A percentile compares a stretch with the other conserved stretches of the same genome.
Evolutionary conservation across 1,140 invertebrate species (phyloP).

Genomic region (Brachionus angularis): DNA sequence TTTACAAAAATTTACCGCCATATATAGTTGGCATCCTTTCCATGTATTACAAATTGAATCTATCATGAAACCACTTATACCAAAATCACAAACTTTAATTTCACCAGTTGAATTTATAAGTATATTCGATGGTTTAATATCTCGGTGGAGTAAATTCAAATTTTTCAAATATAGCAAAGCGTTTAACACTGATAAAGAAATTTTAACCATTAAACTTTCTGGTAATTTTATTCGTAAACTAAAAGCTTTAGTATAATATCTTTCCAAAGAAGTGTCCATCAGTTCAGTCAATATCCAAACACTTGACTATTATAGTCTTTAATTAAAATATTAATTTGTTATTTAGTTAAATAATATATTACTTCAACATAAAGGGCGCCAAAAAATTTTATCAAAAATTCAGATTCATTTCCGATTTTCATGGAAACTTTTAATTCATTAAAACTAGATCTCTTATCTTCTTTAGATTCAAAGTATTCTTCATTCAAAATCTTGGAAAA

Average conservation of each 20-base stretch:
- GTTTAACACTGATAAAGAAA: constrained; percentile 55
- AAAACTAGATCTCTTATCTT: not conserved
- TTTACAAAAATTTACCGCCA: not conserved
- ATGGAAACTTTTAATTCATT: constrained; percentile 30
- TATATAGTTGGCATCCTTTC: constrained; percentile 27
- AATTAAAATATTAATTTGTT: not conserved
- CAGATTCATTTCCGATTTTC: constrained; percentile 12
- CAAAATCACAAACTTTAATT: constrained; percentile 60
- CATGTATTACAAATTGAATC: constrained; percentile 30
- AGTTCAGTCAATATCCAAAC: constrained; percentile 32
- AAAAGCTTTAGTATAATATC: constrained; percentile 20
- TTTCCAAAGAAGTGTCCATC: constrained; percentile 36
- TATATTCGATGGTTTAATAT: constrained; percentile 60
- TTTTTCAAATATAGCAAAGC: constrained; percentile 59
- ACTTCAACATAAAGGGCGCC: constrained; percentile 25
- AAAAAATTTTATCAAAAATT: constrained; percentile 12
- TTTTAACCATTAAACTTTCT: constrained; percentile 52
- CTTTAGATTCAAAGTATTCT: not conserved
- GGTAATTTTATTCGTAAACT: constrained; percentile 46
- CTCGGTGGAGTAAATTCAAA: constrained; percentile 59
- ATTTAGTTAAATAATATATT: not conserved
- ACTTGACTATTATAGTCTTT: not conserved
- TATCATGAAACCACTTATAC: constrained; percentile 50
- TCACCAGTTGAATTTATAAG: constrained; percentile 57
- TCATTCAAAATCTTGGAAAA: constrained; percentile 15